A percentile compares a stretch with the other conserved stretches of the same genome.
phyloP scores from a whole-genome alignment of 1,140 invertebrate species.

The Drosophila willistoni region DNA sequence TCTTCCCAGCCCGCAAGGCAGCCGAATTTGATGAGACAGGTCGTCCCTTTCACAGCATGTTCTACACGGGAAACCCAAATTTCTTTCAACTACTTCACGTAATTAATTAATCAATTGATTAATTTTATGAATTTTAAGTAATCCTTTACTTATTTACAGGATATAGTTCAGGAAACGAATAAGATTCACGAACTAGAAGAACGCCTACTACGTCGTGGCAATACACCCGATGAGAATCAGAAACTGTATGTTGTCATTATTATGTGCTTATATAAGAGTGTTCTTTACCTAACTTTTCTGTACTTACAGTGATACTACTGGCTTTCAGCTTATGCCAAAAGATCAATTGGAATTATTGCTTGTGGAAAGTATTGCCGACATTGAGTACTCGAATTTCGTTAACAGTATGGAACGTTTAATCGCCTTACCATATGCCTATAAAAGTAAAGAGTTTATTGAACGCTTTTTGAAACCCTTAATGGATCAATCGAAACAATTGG shows the following conservation, averaged over 20 bases:
- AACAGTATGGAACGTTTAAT: constrained; percentile 88
- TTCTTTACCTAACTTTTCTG: background rate
- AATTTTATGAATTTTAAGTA: background rate
- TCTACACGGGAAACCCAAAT: constrained; percentile 94
- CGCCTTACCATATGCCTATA: constrained; percentile 88
- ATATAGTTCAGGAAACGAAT: constrained; percentile 87
- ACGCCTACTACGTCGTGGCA: constrained; percentile 86
- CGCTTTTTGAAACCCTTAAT: constrained; percentile 86
- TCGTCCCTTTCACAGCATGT: constrained; percentile 93
- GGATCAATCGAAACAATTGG: constrained; percentile 84
- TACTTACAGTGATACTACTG: constrained; percentile 84
- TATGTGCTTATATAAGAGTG: too few species aligned
- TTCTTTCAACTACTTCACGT: constrained; percentile 94
- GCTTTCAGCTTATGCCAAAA: constrained; percentile 88
- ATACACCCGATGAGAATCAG: constrained; percentile 85
- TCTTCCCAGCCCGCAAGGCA: constrained; percentile 93
- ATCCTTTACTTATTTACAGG: constrained; percentile 78
- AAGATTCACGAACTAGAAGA: constrained; percentile 89
- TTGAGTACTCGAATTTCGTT: constrained; percentile 90
- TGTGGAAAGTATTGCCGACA: constrained; percentile 89
- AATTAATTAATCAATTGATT: constrained; percentile 57
- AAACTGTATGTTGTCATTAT: constrained; percentile 84
- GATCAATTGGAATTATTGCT: constrained; percentile 87
- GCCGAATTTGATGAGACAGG: constrained; percentile 96
- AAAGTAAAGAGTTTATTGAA: constrained; percentile 88